Evolutionary conservation across 2,113 vertebrate genomes (phyloP), one percentile per base, ranked within the genome.

Genomic region (Nymphicus hollandicus): DNA sequence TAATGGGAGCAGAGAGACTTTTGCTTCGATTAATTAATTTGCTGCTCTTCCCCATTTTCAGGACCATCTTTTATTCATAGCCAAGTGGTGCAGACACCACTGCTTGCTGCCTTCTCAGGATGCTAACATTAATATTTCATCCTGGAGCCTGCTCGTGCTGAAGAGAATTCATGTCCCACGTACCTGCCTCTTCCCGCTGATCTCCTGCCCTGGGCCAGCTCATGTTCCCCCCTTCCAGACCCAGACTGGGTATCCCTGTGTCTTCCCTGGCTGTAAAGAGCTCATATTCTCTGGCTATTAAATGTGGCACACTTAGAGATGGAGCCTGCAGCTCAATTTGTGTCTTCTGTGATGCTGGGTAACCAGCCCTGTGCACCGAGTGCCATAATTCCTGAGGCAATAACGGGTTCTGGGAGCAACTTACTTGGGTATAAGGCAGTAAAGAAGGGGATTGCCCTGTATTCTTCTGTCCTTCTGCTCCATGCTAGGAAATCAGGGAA

Each of bases 61-160:
- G 53, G 53, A 77, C 97, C 95, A 97, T 97, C 96, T 98, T 98
- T 98, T 98, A 98, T 98, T 98, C 97, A 97, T 98, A 95, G 94
- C 92, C 91, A 93, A 97, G 91, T 39, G 25, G 93, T 23, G 16
- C 95, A 93, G 96, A 69, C 86, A 52, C 80, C 0, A 41, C 81
- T 83, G 88, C 91, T 95, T 92, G 92, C 93, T 35, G 90, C 96
- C 95, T 96, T 93, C 93, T 97, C 76, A 87, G 94, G 96, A 97
- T 74, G 13, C 27, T 35, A 53, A 60, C 96, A 97, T 98, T 95
- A 98, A 97, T 97, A 97, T 97, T 97, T 98, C 97, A 98, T 97
- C 76, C 73, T 2, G 3, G 70, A 95, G 81, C 56, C 81, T 77
- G 88, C 84, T 82, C 4, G 1, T 47, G 79, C 81, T 88, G 72